Percentiles rank a stretch among this genome's conserved stretches.
Evolutionary conservation across 1,140 invertebrate species (phyloP).

Genomic region (Ylistrum balloti): DNA sequence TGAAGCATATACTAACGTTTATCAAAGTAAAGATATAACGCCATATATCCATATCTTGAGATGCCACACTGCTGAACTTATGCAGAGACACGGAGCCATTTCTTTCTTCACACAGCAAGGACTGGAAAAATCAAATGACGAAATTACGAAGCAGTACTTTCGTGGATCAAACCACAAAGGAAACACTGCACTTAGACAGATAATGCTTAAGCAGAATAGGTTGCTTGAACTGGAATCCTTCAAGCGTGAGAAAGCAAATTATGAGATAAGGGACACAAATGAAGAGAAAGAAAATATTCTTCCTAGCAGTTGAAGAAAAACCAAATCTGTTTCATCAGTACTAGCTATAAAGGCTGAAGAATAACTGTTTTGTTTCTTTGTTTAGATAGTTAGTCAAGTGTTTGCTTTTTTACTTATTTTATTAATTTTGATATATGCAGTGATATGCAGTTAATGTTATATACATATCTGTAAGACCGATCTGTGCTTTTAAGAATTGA

Average conservation of each 20-base stretch:
- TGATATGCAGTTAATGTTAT: not conserved
- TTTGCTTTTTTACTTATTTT: not conserved
- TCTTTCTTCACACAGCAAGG: not conserved
- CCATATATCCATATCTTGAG: not conserved
- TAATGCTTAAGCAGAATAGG: not conserved
- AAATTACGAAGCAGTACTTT: not conserved
- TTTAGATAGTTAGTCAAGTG: not conserved
- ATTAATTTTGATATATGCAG: not conserved
- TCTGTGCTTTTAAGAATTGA: not conserved
- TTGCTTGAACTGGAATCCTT: not conserved
- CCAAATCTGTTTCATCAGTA: not conserved
- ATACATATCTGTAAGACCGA: not conserved
- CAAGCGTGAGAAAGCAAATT: not conserved
- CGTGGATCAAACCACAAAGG: conserved; percentile 7
- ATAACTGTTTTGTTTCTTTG: not conserved
- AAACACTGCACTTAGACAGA: not conserved
- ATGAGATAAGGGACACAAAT: not conserved
- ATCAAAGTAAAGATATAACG: not conserved
- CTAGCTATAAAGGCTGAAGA: not conserved
- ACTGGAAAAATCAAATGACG: not conserved
- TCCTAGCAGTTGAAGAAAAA: not conserved
- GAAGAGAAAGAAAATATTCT: not conserved
- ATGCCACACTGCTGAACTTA: not conserved
- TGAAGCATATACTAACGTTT: not conserved
- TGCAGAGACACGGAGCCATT: not conserved